Conservation (phyloP, 2,888 invertebrate genomes). For the Timema cristinae region DNA sequence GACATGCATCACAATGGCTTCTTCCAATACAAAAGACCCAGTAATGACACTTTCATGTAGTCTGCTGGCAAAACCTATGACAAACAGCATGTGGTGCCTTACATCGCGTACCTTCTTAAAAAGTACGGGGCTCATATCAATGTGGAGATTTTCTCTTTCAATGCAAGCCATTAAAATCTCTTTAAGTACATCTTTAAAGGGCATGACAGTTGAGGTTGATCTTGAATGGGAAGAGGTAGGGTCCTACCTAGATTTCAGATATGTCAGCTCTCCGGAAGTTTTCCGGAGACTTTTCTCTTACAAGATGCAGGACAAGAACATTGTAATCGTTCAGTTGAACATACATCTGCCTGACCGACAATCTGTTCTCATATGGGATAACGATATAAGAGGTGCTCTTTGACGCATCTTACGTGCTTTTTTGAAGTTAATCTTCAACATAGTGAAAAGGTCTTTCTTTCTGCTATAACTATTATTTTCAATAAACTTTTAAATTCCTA, state of each 20-base stretch:
- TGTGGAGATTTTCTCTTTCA: constrained; percentile 36
- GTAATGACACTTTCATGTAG: too few species aligned
- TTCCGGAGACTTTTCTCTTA: background rate
- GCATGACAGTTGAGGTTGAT: background rate
- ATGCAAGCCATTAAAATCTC: background rate
- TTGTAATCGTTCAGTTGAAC: background rate
- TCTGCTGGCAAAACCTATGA: too few species aligned
- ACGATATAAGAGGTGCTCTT: background rate
- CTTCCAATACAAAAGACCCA: too few species aligned
- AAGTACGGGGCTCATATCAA: constrained; percentile 41
- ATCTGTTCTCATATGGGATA: background rate
- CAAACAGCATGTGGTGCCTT: constrained; percentile 33
- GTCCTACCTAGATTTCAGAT: background rate
- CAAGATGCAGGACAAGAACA: constrained; percentile 1
- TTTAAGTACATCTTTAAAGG: background rate
- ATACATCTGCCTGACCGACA: background rate
- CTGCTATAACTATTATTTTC: too few species aligned
- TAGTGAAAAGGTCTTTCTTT: too few species aligned
- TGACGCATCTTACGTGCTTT: too few species aligned
- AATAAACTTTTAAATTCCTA: too few species aligned
- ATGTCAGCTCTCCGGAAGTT: background rate
- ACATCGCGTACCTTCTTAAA: constrained; percentile 38
- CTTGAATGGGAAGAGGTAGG: background rate
- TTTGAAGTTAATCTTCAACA: too few species aligned
- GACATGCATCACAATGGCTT: too few species aligned